Evolutionary conservation across 2,797 vertebrate species (phyloP).

Genomic region (Cuniculus paca): DNA sequence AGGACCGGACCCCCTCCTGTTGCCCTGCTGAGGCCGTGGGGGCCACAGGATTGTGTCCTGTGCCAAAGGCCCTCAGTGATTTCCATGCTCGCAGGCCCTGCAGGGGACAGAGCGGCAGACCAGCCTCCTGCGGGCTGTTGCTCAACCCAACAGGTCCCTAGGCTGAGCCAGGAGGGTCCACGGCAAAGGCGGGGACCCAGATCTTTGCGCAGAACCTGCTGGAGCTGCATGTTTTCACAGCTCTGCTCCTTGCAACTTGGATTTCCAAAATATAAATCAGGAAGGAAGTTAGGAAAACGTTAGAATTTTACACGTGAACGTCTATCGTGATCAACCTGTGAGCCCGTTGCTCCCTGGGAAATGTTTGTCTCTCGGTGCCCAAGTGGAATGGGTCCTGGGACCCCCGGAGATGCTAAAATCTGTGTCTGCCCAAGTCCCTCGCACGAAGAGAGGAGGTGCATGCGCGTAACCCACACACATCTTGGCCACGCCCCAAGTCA

Average conservation of each 20-base stretch:
- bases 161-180: accelerated
- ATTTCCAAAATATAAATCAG: background rate
- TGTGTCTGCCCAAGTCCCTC: no score
- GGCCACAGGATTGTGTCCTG: background rate
- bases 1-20: background rate
- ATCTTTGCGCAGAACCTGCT: background rate
- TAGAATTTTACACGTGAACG: background rate
- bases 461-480: accelerated
- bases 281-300: no score
- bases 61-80: no score
- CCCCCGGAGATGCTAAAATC: accelerated
- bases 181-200: background rate
- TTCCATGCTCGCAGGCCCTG: background rate
- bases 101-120: background rate
- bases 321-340: background rate
- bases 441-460: accelerated
- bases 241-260: background rate
- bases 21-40: no score
- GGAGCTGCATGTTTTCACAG: accelerated
- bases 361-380: background rate
- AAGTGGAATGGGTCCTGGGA: background rate
- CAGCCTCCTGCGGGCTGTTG: no score
- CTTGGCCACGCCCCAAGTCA: background rate
- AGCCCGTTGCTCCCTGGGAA: accelerated
- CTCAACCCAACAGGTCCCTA: no score